phyloP scores from a whole-genome alignment of 2,113 vertebrate genomes.

The Rhea pennata region DNA sequence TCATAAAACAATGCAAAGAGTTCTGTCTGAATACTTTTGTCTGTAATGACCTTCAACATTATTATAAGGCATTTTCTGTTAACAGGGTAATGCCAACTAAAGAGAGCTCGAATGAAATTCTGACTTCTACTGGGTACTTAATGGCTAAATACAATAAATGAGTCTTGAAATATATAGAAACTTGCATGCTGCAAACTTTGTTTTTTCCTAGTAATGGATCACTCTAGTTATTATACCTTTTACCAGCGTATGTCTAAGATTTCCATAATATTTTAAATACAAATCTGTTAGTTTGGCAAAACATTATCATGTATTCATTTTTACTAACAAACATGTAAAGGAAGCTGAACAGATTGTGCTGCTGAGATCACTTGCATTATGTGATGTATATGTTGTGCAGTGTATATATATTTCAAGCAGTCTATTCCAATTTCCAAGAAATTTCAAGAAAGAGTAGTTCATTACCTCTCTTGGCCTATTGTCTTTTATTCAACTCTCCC shows the following conservation, averaged over 20 bases:
- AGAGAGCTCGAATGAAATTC: background rate
- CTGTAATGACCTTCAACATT: background rate
- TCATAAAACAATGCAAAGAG: background rate
- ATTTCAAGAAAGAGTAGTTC: background rate
- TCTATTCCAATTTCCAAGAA: background rate
- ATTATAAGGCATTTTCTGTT: background rate
- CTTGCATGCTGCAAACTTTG: background rate
- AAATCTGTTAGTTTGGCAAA: background rate
- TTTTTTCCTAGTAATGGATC: background rate
- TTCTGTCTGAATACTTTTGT: background rate
- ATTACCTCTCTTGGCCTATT: background rate
- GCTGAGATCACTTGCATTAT: background rate
- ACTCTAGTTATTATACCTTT: background rate
- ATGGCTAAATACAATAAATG: background rate
- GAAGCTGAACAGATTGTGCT: background rate
- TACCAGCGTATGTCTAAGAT: background rate
- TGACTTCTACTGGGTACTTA: background rate
- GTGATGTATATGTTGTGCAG: background rate
- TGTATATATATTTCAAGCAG: constrained; percentile 17
- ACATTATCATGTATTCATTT: background rate
- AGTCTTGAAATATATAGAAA: background rate
- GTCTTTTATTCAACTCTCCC: background rate
- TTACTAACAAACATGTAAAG: background rate
- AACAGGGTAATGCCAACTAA: background rate
- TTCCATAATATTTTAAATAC: background rate